phyloP scores from a whole-genome alignment of 2,113 vertebrate species.

The Eira barbara region DNA sequence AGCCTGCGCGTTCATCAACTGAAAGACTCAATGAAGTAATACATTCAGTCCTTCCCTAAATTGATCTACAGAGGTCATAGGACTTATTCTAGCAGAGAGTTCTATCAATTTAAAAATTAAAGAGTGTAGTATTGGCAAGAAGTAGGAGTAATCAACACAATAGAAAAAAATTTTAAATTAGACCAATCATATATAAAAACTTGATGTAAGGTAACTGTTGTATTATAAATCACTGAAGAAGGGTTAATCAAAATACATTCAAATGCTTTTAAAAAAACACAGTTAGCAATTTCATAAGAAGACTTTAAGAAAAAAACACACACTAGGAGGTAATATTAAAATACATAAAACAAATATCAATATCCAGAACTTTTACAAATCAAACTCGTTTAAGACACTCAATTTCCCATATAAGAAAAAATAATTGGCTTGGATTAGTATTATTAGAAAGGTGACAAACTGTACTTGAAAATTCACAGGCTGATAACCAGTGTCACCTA shows the following conservation, averaged over 20 bases:
- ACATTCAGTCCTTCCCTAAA: neutral
- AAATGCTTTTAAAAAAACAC: neutral
- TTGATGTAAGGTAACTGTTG: neutral
- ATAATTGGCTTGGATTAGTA: neutral
- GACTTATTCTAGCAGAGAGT: neutral
- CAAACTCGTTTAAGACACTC: neutral
- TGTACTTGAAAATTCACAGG: neutral
- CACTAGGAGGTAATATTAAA: neutral
- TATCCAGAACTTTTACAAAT: neutral
- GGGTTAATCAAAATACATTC: neutral
- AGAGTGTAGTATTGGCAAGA: neutral
- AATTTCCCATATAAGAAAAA: neutral
- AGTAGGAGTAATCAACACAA: neutral
- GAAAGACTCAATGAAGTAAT: neutral
- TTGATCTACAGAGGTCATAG: neutral
- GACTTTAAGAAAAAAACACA: neutral
- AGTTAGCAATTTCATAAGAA: neutral
- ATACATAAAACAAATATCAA: neutral
- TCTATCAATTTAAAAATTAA: neutral
- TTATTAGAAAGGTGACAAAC: neutral
- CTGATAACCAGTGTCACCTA: neutral
- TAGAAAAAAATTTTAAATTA: neutral
- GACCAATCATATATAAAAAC: neutral
- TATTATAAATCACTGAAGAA: neutral
- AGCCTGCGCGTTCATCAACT: neutral